Conservation (phyloP, 2,113 vertebrate species). For the Microcebus jonahi region DNA sequence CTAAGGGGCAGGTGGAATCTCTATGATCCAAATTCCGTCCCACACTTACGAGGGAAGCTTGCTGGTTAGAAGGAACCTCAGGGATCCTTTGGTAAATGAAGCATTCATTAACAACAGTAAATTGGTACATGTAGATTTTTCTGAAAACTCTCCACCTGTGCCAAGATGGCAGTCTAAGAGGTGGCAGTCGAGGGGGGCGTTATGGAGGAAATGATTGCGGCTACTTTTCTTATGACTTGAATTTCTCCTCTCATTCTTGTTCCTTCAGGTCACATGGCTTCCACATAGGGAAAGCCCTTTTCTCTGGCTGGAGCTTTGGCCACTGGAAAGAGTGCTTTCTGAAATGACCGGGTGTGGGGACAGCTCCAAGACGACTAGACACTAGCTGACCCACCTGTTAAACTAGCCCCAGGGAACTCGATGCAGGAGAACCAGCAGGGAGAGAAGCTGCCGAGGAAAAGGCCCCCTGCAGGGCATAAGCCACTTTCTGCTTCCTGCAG, state of each 20-base stretch:
- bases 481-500: not conserved
- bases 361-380: not conserved
- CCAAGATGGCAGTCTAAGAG: not conserved
- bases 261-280: not conserved
- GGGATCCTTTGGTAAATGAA: not conserved
- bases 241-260: not conserved
- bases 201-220: not conserved
- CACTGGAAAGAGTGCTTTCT: not conserved
- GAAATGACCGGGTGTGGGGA: not conserved
- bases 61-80: not conserved
- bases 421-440: not conserved
- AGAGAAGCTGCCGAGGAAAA: not conserved
- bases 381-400: not conserved
- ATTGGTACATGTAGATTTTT: not conserved
- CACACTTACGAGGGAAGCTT: rapidly evolving
- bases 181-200: not conserved
- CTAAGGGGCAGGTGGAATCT: not conserved
- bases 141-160: not conserved
- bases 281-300: not conserved
- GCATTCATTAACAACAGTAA: not conserved
- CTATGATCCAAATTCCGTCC: not conserved
- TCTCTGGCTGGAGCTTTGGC: not conserved
- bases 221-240: not conserved
- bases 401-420: not conserved
- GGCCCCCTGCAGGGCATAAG: not conserved